Evolutionary conservation across 2,888 invertebrate species (phyloP), one percentile per base, ranked within the genome.

Genomic region (Hedychridium roseum): DNA sequence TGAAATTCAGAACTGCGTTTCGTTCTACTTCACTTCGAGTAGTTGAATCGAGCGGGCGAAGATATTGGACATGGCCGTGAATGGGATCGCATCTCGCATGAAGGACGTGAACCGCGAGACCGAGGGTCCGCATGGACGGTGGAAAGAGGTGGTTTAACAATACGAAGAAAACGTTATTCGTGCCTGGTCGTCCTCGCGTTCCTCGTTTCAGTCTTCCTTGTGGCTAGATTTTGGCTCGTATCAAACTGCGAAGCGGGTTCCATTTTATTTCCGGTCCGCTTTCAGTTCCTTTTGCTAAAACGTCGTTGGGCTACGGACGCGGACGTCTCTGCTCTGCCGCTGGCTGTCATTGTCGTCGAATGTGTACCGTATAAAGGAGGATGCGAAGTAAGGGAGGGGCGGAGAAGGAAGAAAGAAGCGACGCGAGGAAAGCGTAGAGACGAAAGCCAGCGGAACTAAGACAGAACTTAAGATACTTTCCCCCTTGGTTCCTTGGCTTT

Each of bases 231-330:
- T 58, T 52, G 50, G 49, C 53, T 51, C 45, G 39, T 46, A n/a
- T 50, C 51, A 46, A 58, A 54, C 57, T 59, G 54, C 61, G 47
- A 42, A 44, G 53, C 44, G 58, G 58, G 67, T 70, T 70, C 65
- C 66, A 68, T 69, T 68, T 65, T 65, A 71, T 70, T 68, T 70
- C 71, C 68, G 62, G 60, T 57, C 48, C 44, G 57, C 50, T 51
- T 54, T 60, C 47, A 27, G 43, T 17, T 49, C 39, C 66, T 70
- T 69, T 70, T 66, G 68, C n/a, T 66, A 57, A 31, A 50, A 32
- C 53, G 41, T 50, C 60, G 50, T 54, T 46, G 46, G 45, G 46
- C 35, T 42, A 46, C 48, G 57, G 42, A 17, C 21, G 26, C 27
- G 42, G 49, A 50, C 48, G n/a, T 64, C 53, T 57, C 50, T 44